These are phyloP conservation scores for Channa argus DNA, from an alignment of 2,113 vertebrate genomes.

Conservation along the genomic window DNA sequence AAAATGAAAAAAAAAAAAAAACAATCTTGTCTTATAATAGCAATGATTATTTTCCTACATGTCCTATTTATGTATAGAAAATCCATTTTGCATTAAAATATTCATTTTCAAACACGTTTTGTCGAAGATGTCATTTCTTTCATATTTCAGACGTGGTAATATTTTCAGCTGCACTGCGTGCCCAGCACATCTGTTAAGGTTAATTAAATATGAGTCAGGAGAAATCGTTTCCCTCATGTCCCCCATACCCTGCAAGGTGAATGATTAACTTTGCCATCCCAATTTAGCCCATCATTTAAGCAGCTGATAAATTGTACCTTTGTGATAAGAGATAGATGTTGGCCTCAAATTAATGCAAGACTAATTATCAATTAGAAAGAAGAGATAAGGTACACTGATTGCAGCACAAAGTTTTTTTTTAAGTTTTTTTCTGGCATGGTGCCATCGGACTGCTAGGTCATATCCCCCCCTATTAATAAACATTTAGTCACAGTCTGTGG, in stretches of 20 bases:
- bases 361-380: slow-evolving; percentile 83
- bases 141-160: slow-evolving; percentile 16
- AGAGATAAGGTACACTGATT: slow-evolving; percentile 74
- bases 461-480: slow-evolving; percentile 45
- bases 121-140: slow-evolving; percentile 27
- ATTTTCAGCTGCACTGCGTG: slow-evolving; percentile 16
- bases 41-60: slow-evolving; percentile 55
- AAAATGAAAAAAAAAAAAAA: background rate
- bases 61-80: slow-evolving; percentile 75
- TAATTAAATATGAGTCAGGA: slow-evolving; percentile 78
- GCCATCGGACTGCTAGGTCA: slow-evolving; percentile 36
- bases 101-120: slow-evolving; percentile 47
- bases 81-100: slow-evolving; percentile 78
- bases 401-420: slow-evolving; percentile 50
- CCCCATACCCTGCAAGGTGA: slow-evolving; percentile 67
- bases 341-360: slow-evolving; percentile 74
- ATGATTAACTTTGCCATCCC: slow-evolving; percentile 71
- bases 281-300: slow-evolving; percentile 74
- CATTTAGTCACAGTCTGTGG: slow-evolving; percentile 52
- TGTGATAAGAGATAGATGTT: slow-evolving; percentile 77
- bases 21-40: slow-evolving; percentile 45
- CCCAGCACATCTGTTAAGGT: slow-evolving; percentile 72
- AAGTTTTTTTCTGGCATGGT: slow-evolving; percentile 1
- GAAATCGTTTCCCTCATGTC: slow-evolving; percentile 69
- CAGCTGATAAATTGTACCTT: slow-evolving; percentile 74